Percentiles rank a stretch among this genome's conserved stretches.
These are phyloP conservation scores for Sarcophaga variegata DNA, from an alignment of 2,888 invertebrate genomes.

Conservation along the genomic window DNA sequence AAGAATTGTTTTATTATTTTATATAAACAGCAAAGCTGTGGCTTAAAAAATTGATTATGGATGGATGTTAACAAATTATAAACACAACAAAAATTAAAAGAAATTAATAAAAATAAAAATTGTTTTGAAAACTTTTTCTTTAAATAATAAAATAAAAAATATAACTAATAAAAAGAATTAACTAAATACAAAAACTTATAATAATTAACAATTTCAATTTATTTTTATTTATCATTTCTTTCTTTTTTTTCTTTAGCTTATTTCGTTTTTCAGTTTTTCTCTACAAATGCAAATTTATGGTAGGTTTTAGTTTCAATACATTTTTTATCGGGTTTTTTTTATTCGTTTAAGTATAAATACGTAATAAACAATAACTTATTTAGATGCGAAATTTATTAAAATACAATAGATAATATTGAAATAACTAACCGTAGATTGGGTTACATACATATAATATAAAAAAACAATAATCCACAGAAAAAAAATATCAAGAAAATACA, in stretches of 20 bases:
- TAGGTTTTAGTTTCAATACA: slow-evolving; percentile 39
- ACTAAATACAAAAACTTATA: slow-evolving; percentile 63
- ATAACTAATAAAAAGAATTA: slow-evolving; percentile 65
- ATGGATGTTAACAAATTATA: slow-evolving; percentile 51
- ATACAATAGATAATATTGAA: slow-evolving; percentile 31
- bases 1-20: slow-evolving; percentile 23
- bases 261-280: slow-evolving; percentile 11
- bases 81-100: slow-evolving; percentile 52
- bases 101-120: slow-evolving; percentile 8
- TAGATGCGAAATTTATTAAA: slow-evolving; percentile 45
- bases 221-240: slow-evolving; percentile 43
- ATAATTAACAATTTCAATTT: slow-evolving; percentile 64
- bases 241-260: slow-evolving; percentile 11
- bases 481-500: too few species aligned
- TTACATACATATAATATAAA: background rate
- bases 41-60: slow-evolving; percentile 27
- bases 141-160: slow-evolving; percentile 43
- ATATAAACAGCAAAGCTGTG: slow-evolving; percentile 40
- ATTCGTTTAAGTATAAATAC: slow-evolving; percentile 18
- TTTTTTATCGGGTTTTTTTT: slow-evolving; percentile 7
- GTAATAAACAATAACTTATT: slow-evolving; percentile 40
- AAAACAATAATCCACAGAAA: background rate
- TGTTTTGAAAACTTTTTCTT: slow-evolving; percentile 39
- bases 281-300: slow-evolving; percentile 67
- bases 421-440: slow-evolving; percentile 23